A percentile compares a stretch with the other conserved stretches of the same genome.
Evolutionary conservation across 2,797 vertebrate species (phyloP).

Genomic region (Danio albolineatus): DNA sequence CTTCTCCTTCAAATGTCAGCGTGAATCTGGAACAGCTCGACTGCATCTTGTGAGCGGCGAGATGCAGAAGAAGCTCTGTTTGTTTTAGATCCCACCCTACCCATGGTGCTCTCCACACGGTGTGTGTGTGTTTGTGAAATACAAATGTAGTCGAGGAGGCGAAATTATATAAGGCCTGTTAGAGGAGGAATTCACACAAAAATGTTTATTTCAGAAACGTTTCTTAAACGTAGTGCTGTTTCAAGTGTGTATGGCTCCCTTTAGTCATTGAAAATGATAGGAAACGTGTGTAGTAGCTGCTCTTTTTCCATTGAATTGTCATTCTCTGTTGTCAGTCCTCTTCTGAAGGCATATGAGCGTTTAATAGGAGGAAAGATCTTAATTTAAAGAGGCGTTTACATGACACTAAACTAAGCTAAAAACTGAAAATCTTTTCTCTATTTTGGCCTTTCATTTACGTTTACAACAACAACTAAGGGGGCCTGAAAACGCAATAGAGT

Average conservation of each 20-base stretch:
- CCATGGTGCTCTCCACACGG: constrained; percentile 22
- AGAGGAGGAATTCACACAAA: not conserved
- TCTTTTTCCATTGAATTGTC: not conserved
- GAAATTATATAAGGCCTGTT: not conserved
- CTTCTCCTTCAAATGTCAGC: constrained; percentile 74
- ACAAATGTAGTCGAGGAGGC: not conserved
- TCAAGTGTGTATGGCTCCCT: not conserved
- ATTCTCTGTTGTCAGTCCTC: not conserved
- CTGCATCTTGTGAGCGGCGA: constrained; percentile 35
- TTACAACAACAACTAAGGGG: too few species aligned
- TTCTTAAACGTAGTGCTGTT: not conserved
- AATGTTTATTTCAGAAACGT: not conserved
- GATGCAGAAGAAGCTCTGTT: constrained; percentile 45
- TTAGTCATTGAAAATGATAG: not conserved
- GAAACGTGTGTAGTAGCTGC: not conserved
- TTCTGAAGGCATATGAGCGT: not conserved
- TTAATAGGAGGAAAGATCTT: not conserved
- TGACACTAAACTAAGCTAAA: too few species aligned
- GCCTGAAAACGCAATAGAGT: too few species aligned
- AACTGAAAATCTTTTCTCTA: too few species aligned
- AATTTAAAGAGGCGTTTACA: too few species aligned
- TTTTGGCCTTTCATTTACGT: too few species aligned
- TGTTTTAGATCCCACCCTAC: constrained; percentile 5
- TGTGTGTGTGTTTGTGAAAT: constrained; percentile 47
- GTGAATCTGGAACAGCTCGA: constrained; percentile 65